phyloP scores from a whole-genome alignment of 2,113 vertebrate species.

The Varanus salvator region DNA sequence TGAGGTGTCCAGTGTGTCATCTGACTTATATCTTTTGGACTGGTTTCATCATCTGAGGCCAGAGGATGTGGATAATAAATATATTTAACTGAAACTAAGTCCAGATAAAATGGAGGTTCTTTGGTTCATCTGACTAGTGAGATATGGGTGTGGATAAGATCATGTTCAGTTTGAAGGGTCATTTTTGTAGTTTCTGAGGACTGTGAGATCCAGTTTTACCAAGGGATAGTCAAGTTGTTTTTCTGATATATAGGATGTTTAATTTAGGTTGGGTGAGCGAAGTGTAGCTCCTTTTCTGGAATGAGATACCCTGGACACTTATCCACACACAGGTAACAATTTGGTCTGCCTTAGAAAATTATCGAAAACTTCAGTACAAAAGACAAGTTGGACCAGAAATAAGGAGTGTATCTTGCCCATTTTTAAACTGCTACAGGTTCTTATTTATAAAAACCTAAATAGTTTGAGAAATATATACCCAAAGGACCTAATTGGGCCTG shows the following conservation, averaged over 20 bases:
- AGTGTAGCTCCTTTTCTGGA: not conserved
- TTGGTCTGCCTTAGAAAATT: not conserved
- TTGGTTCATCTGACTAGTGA: not conserved
- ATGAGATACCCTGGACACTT: not conserved
- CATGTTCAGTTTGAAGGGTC: not conserved
- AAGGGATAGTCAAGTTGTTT: not conserved
- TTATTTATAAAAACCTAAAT: not conserved
- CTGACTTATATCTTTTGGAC: too few species aligned
- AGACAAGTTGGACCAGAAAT: not conserved
- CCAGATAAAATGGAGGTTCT: not conserved
- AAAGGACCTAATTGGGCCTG: not conserved
- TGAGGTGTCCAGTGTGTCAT: too few species aligned
- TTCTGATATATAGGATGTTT: not conserved
- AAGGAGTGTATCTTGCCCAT: not conserved
- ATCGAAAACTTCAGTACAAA: not conserved
- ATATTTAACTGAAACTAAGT: not conserved
- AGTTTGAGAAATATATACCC: not conserved
- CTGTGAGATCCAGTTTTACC: not conserved
- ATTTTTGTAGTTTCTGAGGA: not conserved
- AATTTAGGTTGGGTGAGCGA: not conserved
- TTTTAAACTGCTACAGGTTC: not conserved
- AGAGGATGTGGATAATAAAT: too few species aligned
- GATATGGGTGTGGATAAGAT: not conserved
- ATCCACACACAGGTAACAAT: not conserved
- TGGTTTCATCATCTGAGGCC: too few species aligned